These are phyloP conservation scores for Scytalopus superciliaris DNA, from an alignment of 2,113 vertebrate species.

Conservation along the genomic window DNA sequence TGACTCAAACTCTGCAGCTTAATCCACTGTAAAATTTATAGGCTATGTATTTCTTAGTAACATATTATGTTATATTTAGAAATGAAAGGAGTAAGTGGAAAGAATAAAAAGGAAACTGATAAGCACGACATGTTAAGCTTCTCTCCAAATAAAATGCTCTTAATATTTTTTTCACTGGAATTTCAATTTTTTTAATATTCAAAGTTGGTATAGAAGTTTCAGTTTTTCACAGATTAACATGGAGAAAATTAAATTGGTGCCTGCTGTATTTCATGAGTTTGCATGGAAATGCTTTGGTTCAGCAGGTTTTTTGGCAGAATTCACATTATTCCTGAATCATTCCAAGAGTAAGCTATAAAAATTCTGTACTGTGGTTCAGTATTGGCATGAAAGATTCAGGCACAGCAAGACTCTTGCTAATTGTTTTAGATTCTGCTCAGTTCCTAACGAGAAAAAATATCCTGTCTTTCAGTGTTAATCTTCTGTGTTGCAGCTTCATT, in stretches of 20 bases:
- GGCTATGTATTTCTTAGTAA: not conserved
- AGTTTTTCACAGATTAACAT: not conserved
- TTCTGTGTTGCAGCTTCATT: not conserved
- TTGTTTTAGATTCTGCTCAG: not conserved
- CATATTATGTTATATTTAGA: not conserved
- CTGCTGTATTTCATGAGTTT: not conserved
- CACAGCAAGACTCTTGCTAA: not conserved
- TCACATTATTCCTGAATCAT: not conserved
- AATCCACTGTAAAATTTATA: not conserved
- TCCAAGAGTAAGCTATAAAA: not conserved
- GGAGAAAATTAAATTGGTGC: not conserved
- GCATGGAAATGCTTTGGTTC: not conserved
- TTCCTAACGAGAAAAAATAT: not conserved
- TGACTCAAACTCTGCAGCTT: not conserved
- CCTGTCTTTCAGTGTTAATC: not conserved
- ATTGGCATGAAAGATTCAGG: not conserved
- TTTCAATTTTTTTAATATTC: not conserved
- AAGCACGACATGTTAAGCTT: not conserved
- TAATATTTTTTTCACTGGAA: not conserved
- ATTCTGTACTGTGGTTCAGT: not conserved
- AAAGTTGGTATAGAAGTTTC: not conserved
- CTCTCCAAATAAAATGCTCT: not conserved
- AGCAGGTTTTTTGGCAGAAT: not conserved
- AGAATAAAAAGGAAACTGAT: not conserved
- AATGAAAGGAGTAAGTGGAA: not conserved